Evolutionary conservation across 2,797 vertebrate species (phyloP).

Genomic region (Urosaurus nigricauda): DNA sequence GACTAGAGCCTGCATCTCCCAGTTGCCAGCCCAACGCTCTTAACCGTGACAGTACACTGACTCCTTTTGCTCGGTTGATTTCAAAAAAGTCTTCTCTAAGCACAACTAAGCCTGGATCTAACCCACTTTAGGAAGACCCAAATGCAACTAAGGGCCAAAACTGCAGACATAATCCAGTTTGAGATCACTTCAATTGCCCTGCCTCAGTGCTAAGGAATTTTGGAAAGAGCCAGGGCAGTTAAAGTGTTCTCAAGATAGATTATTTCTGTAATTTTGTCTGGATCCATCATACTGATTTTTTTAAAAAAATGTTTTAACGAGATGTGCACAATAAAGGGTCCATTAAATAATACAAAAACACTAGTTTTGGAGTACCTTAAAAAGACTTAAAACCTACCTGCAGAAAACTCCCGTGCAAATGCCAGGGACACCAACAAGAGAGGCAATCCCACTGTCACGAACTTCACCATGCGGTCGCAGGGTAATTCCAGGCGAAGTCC

Average conservation of each 20-base stretch:
- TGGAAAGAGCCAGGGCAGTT: no score
- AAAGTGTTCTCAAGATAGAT: not conserved
- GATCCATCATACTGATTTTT: not conserved
- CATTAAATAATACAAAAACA: not conserved
- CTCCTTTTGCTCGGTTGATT: not conserved
- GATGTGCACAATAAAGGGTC: not conserved
- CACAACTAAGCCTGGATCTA: not conserved
- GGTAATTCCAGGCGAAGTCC: slow-evolving; percentile 92
- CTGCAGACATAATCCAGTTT: no score
- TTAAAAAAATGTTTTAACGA: not conserved
- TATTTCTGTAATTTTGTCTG: no score
- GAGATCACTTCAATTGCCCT: no score
- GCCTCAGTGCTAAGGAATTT: no score
- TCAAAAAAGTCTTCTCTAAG: not conserved
- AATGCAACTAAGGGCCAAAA: no score
- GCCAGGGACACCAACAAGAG: slow-evolving; percentile 92
- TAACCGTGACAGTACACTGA: no score
- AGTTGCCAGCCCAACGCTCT: not conserved
- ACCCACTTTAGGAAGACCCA: not conserved
- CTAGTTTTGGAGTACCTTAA: no score
- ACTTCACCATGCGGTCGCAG: slow-evolving; percentile 92
- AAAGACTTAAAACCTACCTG: slow-evolving; percentile 79
- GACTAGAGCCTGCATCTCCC: not conserved
- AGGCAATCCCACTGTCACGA: slow-evolving; percentile 91
- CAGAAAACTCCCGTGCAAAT: slow-evolving; percentile 92